Conservation (phyloP, 2,113 vertebrate genomes). For the Oncorhynchus keta region DNA sequence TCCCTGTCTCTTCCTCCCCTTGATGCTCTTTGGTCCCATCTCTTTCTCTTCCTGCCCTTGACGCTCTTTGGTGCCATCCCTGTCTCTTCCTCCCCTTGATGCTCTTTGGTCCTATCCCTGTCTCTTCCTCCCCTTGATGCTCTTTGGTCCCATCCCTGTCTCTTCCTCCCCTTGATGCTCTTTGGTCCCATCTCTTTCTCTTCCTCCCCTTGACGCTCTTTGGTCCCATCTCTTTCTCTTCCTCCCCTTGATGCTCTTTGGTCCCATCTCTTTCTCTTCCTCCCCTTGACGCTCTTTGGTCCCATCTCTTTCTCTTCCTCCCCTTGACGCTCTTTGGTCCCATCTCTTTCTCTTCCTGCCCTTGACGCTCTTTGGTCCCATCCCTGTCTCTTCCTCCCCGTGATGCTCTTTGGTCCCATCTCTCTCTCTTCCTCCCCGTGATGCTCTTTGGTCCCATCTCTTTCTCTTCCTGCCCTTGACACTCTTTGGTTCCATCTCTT, state of each 20-base stretch:
- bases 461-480: slow-evolving; percentile 41
- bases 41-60: slow-evolving; percentile 63
- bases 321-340: slow-evolving; percentile 41
- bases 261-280: slow-evolving; percentile 2
- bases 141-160: neutral
- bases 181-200: neutral
- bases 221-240: neutral
- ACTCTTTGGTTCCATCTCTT: neutral
- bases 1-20: slow-evolving; percentile 23
- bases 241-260: slow-evolving; percentile 63
- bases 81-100: slow-evolving; percentile 65
- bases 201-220: slow-evolving; percentile 64
- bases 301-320: neutral
- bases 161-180: slow-evolving; percentile 65
- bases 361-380: slow-evolving; percentile 41
- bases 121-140: slow-evolving; percentile 64
- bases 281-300: slow-evolving; percentile 35
- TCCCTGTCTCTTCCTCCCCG: neutral
- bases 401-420: slow-evolving; percentile 42
- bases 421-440: slow-evolving; percentile 38
- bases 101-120: neutral
- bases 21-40: slow-evolving; percentile 56
- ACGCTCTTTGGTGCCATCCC: slow-evolving; percentile 2
- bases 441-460: slow-evolving; percentile 1
- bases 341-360: neutral